These are phyloP conservation scores for Hypercompe scribonia DNA, from an alignment of 2,888 invertebrate genomes.

Conservation along the genomic window DNA sequence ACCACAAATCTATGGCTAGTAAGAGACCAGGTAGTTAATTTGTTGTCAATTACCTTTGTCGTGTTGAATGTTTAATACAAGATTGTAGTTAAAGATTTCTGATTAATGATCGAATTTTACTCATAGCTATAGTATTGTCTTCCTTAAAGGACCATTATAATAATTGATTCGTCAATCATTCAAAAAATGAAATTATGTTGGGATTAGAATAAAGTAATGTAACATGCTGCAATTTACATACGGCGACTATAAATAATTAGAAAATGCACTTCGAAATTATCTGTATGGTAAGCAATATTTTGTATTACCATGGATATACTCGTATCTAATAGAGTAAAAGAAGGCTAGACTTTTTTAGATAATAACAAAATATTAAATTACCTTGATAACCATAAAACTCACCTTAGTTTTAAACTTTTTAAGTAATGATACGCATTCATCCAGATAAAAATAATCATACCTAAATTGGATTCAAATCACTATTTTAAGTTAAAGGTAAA, in stretches of 20 bases:
- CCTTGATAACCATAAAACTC: background rate
- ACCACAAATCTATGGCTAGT: background rate
- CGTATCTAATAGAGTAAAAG: no score
- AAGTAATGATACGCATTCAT: no score
- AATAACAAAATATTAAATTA: no score
- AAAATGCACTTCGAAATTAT: background rate
- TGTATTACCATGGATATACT: background rate
- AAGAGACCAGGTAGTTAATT: constrained; percentile 10
- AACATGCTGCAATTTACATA: background rate
- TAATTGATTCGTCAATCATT: background rate
- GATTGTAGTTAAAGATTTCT: constrained; percentile 11
- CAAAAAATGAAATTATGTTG: background rate
- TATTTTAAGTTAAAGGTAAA: background rate
- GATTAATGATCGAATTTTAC: constrained; percentile 11
- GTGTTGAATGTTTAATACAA: constrained; percentile 5
- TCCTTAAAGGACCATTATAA: background rate
- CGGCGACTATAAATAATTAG: background rate
- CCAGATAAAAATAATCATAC: no score
- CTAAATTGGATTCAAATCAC: no score
- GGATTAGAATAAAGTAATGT: background rate
- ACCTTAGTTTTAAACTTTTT: background rate
- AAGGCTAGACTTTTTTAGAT: no score
- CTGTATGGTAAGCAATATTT: background rate
- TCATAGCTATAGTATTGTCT: no score
- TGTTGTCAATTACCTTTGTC: background rate